phyloP scores from a whole-genome alignment of 2,888 invertebrate genomes.

The Neelides folsomi region DNA sequence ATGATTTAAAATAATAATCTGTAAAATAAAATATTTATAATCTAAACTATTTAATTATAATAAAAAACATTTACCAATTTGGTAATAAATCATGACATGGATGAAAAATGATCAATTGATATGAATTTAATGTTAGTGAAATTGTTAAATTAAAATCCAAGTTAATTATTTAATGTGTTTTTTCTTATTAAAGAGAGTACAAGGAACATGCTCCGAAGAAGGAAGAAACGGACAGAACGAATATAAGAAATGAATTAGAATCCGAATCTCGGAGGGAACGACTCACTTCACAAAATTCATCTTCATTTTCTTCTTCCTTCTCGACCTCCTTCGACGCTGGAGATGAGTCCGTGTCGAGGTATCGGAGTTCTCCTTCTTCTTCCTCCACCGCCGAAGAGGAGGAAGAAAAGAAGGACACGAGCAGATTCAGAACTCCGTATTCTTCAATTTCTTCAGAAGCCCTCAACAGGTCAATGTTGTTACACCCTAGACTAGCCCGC shows the following conservation, averaged over 20 bases:
- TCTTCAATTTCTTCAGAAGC: constrained; percentile 33
- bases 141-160: not conserved
- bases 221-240: constrained; percentile 42
- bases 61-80: no score
- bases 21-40: no score
- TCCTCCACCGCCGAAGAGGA: not conserved
- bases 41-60: no score
- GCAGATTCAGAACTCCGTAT: constrained; percentile 32
- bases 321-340: not conserved
- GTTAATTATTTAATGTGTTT: not conserved
- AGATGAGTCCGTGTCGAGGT: not conserved
- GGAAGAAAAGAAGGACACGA: constrained; percentile 6
- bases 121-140: no score
- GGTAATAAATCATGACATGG: no score
- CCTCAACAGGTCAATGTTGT: constrained; percentile 22
- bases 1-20: no score
- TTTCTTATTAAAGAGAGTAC: constrained; percentile 52
- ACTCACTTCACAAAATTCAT: no score
- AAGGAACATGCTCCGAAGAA: constrained; percentile 72
- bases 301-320: not conserved
- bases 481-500: no score
- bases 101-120: no score
- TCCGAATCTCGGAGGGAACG: constrained; percentile 32
- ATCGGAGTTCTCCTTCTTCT: not conserved
- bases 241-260: constrained; percentile 42